Evolutionary conservation across 2,113 vertebrate species (phyloP).

Genomic region (Nansenia antarctica): DNA sequence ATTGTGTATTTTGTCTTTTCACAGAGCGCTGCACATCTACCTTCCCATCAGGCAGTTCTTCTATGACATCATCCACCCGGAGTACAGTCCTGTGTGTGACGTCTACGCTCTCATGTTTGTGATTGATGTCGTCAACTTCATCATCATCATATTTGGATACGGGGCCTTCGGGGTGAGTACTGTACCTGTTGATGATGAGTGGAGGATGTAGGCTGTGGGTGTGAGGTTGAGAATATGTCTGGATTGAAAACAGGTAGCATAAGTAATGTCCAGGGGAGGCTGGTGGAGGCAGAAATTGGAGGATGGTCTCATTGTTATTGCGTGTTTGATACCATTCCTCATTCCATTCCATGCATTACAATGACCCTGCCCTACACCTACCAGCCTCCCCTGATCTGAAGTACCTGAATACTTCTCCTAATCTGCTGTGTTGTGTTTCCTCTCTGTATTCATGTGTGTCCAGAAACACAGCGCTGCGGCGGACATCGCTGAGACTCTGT

Average conservation of each 20-base stretch:
- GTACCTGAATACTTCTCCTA: neutral
- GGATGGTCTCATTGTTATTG: too few species aligned
- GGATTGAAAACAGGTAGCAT: too few species aligned
- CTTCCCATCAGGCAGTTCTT: constrained; percentile 77
- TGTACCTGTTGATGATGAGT: neutral
- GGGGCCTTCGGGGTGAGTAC: constrained; percentile 79
- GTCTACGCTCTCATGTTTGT: constrained; percentile 75
- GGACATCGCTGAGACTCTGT: constrained; percentile 76
- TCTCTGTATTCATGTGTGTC: neutral
- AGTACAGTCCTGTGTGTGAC: constrained; percentile 73
- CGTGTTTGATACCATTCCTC: too few species aligned
- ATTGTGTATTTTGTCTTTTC: constrained; percentile 7
- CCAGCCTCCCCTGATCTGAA: too few species aligned
- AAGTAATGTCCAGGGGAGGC: too few species aligned
- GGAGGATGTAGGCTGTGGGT: neutral
- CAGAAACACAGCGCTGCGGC: constrained; percentile 73
- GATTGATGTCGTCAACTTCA: constrained; percentile 76
- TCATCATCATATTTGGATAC: constrained; percentile 77
- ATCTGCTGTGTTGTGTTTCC: neutral
- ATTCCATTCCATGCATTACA: too few species aligned
- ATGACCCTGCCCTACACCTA: too few species aligned
- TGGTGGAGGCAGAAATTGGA: neutral
- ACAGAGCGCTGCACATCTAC: constrained; percentile 71
- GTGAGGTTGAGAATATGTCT: too few species aligned
- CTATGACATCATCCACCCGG: constrained; percentile 78